Conservation (phyloP, 2,797 vertebrate genomes). For the Molossus alvarezi region DNA sequence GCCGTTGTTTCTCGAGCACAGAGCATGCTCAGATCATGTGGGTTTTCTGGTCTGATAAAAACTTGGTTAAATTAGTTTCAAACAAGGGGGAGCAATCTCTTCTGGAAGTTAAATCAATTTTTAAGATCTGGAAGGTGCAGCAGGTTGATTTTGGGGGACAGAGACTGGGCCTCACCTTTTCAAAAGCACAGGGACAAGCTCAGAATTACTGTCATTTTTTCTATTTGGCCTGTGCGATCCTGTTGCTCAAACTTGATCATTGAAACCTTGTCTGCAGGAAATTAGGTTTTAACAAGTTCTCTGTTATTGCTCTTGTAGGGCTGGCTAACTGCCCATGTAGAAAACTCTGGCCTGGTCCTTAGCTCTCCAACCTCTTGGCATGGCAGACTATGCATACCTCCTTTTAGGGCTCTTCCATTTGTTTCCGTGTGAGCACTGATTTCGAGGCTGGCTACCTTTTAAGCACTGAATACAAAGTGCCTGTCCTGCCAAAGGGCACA, state of each 20-base stretch:
- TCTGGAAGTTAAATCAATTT: not conserved
- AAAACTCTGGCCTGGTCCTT: not conserved
- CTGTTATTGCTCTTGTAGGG: not conserved
- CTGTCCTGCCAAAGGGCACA: not conserved
- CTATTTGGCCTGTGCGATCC: accelerated
- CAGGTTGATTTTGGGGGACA: not conserved
- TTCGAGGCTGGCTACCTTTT: not conserved
- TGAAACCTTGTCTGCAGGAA: not conserved
- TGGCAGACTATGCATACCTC: not conserved
- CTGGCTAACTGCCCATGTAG: not conserved
- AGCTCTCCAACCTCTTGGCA: not conserved
- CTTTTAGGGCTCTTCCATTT: not conserved
- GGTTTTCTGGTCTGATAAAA: not conserved
- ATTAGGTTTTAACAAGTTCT: not conserved
- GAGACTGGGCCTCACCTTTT: not conserved
- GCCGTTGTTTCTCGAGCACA: not conserved
- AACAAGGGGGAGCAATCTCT: not conserved
- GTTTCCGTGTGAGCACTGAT: not conserved
- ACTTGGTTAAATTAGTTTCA: not conserved
- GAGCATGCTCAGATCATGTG: not conserved
- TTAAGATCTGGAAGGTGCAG: not conserved
- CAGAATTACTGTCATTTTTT: not conserved
- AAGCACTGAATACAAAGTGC: not conserved
- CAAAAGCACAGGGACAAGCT: not conserved
- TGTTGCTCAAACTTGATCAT: not conserved